phyloP scores from a whole-genome alignment of 2,113 vertebrate species.

The Aythya baeri region DNA sequence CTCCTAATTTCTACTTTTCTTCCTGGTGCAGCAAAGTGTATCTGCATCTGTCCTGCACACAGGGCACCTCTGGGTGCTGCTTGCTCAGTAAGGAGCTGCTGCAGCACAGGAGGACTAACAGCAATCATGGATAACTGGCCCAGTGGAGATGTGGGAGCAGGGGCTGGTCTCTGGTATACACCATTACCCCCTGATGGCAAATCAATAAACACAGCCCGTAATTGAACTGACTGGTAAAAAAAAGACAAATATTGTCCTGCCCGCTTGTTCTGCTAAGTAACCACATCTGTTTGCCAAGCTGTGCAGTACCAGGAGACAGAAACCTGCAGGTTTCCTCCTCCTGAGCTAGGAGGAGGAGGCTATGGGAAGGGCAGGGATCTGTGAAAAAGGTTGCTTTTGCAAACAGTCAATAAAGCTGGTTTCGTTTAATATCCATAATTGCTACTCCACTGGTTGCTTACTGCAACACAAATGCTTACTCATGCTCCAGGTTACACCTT shows the following conservation, averaged over 20 bases:
- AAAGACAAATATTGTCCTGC: not conserved
- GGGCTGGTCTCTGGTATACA: not conserved
- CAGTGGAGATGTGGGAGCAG: not conserved
- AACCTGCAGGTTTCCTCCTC: not conserved
- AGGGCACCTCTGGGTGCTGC: not conserved
- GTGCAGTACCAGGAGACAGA: not conserved
- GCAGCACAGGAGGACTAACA: not conserved
- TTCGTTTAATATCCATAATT: not conserved
- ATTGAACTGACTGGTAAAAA: not conserved
- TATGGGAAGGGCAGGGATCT: not conserved
- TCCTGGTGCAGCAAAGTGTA: not conserved
- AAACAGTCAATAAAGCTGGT: not conserved
- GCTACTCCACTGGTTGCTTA: not conserved
- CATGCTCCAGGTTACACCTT: not conserved
- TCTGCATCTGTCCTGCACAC: rapidly evolving
- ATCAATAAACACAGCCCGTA: not conserved
- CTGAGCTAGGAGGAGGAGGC: not conserved
- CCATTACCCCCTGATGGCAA: not conserved
- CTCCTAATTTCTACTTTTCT: too few species aligned
- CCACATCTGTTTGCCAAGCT: not conserved
- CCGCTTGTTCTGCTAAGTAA: not conserved
- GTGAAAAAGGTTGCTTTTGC: not conserved
- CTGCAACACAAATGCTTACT: not conserved
- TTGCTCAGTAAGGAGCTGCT: not conserved
- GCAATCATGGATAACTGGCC: too few species aligned